Percentiles rank a stretch among this genome's conserved stretches.
phyloP scores from a whole-genome alignment of 2,888 invertebrate genomes.

The Lithophane leautieri region DNA sequence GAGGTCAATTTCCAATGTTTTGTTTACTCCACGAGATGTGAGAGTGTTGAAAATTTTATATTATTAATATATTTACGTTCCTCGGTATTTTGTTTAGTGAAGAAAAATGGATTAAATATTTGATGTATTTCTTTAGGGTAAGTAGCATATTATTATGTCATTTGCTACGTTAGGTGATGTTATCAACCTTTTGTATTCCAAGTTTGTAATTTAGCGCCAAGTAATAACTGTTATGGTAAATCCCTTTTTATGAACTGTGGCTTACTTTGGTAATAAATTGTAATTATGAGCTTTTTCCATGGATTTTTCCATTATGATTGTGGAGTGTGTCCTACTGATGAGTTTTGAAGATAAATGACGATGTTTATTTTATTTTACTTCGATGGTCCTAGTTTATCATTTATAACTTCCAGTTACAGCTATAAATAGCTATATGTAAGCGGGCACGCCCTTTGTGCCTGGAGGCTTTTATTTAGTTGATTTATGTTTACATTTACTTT shows the following conservation, averaged over 20 bases:
- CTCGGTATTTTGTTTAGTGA: background rate
- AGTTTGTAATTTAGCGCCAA: background rate
- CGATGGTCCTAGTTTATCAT: too few species aligned
- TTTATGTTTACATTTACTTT: too few species aligned
- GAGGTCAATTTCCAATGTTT: constrained; percentile 39
- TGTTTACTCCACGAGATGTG: constrained; percentile 14
- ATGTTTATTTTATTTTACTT: too few species aligned
- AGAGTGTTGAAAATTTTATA: constrained; percentile 19
- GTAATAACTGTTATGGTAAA: background rate
- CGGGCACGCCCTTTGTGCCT: too few species aligned
- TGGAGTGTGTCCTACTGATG: too few species aligned
- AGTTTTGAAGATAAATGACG: too few species aligned
- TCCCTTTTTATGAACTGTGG: background rate
- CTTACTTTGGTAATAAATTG: background rate
- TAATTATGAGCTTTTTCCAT: background rate
- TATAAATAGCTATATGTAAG: too few species aligned
- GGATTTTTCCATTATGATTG: background rate
- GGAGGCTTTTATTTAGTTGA: too few species aligned
- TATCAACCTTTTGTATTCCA: background rate
- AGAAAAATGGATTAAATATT: constrained; percentile 15
- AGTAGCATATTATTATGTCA: background rate
- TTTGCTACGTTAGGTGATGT: background rate
- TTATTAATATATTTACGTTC: background rate
- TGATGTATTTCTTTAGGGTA: background rate
- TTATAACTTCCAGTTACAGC: too few species aligned